A percentile compares a stretch with the other conserved stretches of the same genome.
phyloP scores from a whole-genome alignment of 2,113 vertebrate species.

The Maccullochella peelii region DNA sequence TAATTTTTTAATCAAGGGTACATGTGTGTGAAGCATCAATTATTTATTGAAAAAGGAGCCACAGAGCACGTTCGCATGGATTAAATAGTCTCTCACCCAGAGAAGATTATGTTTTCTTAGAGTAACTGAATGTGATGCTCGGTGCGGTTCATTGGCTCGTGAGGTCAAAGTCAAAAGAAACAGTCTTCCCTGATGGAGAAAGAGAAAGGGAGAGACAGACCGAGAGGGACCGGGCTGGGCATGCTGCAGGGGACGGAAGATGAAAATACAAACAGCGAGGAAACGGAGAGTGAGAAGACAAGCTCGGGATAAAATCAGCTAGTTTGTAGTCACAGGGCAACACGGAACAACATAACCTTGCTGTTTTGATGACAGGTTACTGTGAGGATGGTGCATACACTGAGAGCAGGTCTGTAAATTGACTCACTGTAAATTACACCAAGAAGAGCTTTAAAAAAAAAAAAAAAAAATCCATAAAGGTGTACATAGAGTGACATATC shows the following conservation, averaged over 20 bases:
- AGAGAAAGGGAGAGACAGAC: conserved; percentile 17
- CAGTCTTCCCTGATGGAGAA: conserved; percentile 7
- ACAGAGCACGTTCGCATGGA: conserved; percentile 58
- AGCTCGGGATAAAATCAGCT: conserved; percentile 30
- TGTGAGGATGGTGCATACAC: conserved; percentile 22
- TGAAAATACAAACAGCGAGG: conserved; percentile 40
- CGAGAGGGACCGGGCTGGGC: conserved; percentile 2
- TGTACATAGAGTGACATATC: background rate
- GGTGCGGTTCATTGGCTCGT: conserved; percentile 36
- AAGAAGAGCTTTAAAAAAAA: conserved; percentile 31
- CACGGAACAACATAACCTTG: conserved; percentile 6
- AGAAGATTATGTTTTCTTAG: conserved; percentile 61
- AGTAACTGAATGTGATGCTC: conserved; percentile 54
- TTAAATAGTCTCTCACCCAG: conserved; percentile 55
- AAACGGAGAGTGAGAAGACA: conserved; percentile 14
- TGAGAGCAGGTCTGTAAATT: conserved; percentile 30
- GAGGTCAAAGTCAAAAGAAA: conserved; percentile 64
- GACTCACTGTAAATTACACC: conserved; percentile 49
- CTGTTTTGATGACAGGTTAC: conserved; percentile 44
- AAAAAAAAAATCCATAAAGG: conserved; percentile 37
- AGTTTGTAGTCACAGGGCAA: conserved; percentile 24
- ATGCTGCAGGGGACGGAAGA: conserved; percentile 28
- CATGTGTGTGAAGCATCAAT: conserved; percentile 70
- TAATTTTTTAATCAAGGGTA: conserved; percentile 64
- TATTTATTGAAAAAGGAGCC: conserved; percentile 66